Base-by-base conservation (phyloP, 2,888 invertebrate genomes). In the Calliphora vomitoria region DNA sequence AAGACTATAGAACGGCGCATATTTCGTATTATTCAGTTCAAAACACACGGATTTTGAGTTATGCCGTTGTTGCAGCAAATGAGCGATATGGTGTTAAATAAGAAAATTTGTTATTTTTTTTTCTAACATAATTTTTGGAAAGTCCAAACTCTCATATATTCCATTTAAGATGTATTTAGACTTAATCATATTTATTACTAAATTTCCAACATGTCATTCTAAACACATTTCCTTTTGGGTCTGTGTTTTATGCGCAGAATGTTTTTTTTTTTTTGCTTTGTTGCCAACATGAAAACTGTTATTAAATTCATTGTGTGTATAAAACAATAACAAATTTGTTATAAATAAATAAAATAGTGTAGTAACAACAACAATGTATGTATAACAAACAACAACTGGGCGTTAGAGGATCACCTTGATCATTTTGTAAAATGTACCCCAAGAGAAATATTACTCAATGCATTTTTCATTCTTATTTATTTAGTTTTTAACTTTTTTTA, bases 381-480 rank as follows among this genome's bases (percentile, higher is more conserved):
- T n/a, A 25, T 11, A 60, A 25, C 55, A 38, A 66, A 41, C n/a
- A 38, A 78, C 53, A 38, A 18, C 66, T 20, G 82, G 82, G 82
- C 82, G 82, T 82, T 82, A 82, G 82, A 58, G 8, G 82, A 74
- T 68, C 64, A 20, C 82, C 82, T 82, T 82, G 82, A 82, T 74
- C 35, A 66, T 55, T 66, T 74, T 4, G 38, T 38, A 20, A 81
- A 55, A 64, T 64, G 38, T 64, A 64, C 41, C 20, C 53, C 53
- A 62, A 60, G 64, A 74, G 66, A 38, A 72, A 58, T 58, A 71
- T 6, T 18, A 71, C 31, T 66, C 31, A 50, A 35, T 62, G 20
- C 20, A 66, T 47, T 62, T 53, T 60, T 41, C 60, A 74, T 18
- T 68, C 53, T 64, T 15, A 35, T 64, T 64, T 64, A 58, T 64